Evolutionary conservation across 2,113 vertebrate species (phyloP), one percentile per base, ranked within the genome.

Genomic region (Pseudorectes ferrugineus): DNA sequence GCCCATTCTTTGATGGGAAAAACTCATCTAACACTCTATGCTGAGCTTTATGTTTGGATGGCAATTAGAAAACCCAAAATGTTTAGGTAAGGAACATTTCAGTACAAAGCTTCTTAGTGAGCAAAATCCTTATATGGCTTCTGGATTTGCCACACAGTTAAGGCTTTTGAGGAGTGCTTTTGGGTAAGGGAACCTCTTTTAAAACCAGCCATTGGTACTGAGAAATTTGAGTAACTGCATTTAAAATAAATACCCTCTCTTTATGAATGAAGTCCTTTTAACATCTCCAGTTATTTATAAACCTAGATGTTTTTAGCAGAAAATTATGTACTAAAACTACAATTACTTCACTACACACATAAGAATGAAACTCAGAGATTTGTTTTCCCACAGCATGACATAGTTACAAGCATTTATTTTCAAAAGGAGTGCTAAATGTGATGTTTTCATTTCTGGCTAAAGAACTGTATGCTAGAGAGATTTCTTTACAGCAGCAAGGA

Each of bases 241-340:
- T 83, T 82, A 95, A 98, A 84, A 92, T 91, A 92, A 95, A 92
- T 86, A 93, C 25, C 13, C 31, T 71, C 51, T 77, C 85, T 93
- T 94, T 91, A 97, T 97, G 94, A 97, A 94, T 96, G 65, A 95
- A 95, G 85, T 93, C 48, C 73, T 97, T 96, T 90, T 88, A 94
- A 92, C 48, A 78, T 67, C 59, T 74, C 31, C 48, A 74, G 63
- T 93, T 96, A 97, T 96, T 96, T 93, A 95, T 96, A 97, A 83
- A 77, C 46, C 79, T 81, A 63, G 75, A 86, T 86, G 72, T 71
- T 94, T 92, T 94, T 94, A 91, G 88, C 51, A 93, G 72, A 93
- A 95, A 92, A 88, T 42, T 92, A 91, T 48, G 38, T 92, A 93
- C 81, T 80, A 88, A 85, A 90, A 96, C 58, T 95, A 94, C 65